These are phyloP conservation scores for Isotomurus palustris DNA, from an alignment of 2,888 invertebrate genomes.

Conservation along the genomic window DNA sequence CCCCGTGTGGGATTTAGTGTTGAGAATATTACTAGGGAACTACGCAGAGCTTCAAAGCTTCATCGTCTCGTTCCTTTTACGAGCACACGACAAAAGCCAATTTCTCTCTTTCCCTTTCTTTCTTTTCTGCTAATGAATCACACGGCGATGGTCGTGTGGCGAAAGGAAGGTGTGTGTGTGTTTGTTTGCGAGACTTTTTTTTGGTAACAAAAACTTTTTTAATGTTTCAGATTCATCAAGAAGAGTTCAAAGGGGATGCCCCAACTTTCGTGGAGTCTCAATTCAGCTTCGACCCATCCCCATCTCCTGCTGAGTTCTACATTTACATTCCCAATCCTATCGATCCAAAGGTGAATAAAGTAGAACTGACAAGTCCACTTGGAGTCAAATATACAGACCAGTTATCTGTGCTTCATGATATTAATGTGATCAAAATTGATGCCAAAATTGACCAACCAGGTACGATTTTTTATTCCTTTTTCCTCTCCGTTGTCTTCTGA, in stretches of 20 bases:
- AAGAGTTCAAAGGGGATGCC: constrained; percentile 54
- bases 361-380: constrained; percentile 44
- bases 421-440: constrained; percentile 46
- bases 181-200: too few species aligned
- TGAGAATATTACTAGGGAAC: too few species aligned
- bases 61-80: too few species aligned
- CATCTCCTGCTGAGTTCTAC: constrained; percentile 45
- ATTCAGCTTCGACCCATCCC: constrained; percentile 45
- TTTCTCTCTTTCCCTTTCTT: too few species aligned
- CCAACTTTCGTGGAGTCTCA: constrained; percentile 45
- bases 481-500: too few species aligned
- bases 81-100: too few species aligned
- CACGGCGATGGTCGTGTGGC: too few species aligned
- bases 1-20: too few species aligned
- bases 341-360: constrained; percentile 44
- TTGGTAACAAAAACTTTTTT: not conserved
- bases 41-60: too few species aligned
- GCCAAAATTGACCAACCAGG: constrained; percentile 43
- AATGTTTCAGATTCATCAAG: constrained; percentile 52
- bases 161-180: too few species aligned
- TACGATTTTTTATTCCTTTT: too few species aligned
- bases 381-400: constrained; percentile 41
- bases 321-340: constrained; percentile 42
- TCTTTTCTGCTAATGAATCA: too few species aligned
- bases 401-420: constrained; percentile 41